These are phyloP conservation scores for Girardinus metallicus DNA, from an alignment of 2,797 vertebrate genomes.

Conservation along the genomic window DNA sequence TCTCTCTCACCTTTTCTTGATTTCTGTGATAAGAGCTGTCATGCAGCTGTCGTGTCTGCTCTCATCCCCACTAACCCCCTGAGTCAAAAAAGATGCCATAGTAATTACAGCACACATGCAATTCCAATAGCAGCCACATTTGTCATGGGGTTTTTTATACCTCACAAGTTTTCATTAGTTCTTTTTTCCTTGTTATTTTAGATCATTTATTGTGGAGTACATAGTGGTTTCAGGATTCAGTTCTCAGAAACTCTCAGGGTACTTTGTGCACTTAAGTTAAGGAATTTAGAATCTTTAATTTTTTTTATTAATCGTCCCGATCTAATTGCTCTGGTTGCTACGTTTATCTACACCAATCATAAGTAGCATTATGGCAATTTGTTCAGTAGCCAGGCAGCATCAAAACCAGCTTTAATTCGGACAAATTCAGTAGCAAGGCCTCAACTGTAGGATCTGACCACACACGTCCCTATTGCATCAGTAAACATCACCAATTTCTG, in stretches of 20 bases:
- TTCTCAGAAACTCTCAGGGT: not conserved
- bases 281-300: not conserved
- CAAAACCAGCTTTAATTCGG: not conserved
- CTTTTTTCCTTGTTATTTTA: not conserved
- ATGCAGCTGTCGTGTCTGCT: constrained; percentile 54
- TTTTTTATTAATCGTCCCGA: not conserved
- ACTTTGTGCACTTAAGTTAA: not conserved
- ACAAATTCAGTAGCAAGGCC: not conserved
- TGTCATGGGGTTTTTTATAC: constrained; percentile 10
- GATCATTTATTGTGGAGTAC: not conserved
- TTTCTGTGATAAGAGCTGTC: constrained; percentile 46
- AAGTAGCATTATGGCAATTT: not conserved
- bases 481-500: not conserved
- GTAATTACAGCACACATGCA: constrained; percentile 51
- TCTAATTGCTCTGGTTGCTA: not conserved
- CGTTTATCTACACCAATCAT: not conserved
- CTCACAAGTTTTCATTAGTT: constrained; percentile 8
- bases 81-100: constrained; percentile 59
- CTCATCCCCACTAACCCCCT: constrained; percentile 71
- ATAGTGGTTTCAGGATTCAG: not conserved
- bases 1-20: constrained; percentile 28
- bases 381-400: not conserved
- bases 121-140: constrained; percentile 19
- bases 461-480: not conserved
- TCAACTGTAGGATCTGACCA: not conserved